Evolutionary conservation across 2,888 invertebrate genomes (phyloP), one percentile per base, ranked within the genome.

Genomic region (Hyalella azteca): DNA sequence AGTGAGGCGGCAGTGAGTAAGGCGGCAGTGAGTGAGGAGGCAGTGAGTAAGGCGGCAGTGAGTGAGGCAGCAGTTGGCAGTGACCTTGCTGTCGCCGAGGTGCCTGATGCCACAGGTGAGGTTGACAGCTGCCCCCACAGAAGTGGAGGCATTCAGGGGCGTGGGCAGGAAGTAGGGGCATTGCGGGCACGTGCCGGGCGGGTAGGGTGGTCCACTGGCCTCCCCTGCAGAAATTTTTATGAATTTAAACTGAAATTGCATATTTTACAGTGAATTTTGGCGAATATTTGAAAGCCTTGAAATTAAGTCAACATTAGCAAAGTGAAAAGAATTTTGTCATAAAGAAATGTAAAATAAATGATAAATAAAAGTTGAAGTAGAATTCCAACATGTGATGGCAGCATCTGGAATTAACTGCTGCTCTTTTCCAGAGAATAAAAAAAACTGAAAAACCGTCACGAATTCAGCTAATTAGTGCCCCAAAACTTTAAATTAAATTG

Each of bases 71-170:
- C n/a, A n/a, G n/a, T n/a, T n/a, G 11, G 9, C 15, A 32, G 77
- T 77, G 22, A 82, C 82, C 79, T 82, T 80, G 22, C 81, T 78
- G 60, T 82, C 82, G 9, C 78, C 82, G 32, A 81, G 77, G 36
- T 78, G 73, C 26, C 82, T 78, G n/a, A 82, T 78, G 39, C 82
- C 82, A 39, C 82, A 82, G n/a, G 82, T 82, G 50, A 82, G 80
- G 60, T 82, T 82, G 13, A 80, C 81, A 19, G 54, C 66, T 19
- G 78, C 77, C 2, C 82, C 81, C 36, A 79, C 77, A 19, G 79
- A 73, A 3, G 80, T 82, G 36, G 73, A 60, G 73, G 79, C 77
- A 3, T 77, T 22, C 1, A 66, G n/a, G 13, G 77, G 54, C 19
- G 80, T 82, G 59, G 66, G 77, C 29, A 82, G 77, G 81, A 82